A percentile compares a stretch with the other conserved stretches of the same genome.
phyloP scores from a whole-genome alignment of 2,797 vertebrate genomes.

The Taenioides sp. region DNA sequence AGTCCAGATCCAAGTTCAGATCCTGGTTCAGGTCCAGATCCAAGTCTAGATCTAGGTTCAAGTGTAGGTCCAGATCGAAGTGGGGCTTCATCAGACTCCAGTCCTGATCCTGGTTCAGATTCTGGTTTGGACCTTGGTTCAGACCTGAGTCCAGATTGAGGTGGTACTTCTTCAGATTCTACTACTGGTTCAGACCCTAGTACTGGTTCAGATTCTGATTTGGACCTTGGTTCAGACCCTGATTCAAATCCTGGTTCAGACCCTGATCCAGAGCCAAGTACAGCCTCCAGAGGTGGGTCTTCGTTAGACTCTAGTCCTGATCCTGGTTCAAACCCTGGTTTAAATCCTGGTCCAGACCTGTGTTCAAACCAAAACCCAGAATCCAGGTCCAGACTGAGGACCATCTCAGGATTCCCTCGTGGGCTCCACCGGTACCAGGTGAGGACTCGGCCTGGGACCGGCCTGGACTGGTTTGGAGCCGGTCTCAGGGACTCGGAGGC shows the following conservation, averaged over 20 bases:
- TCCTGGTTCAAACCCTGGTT: no score
- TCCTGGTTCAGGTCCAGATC: no score
- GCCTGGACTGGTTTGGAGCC: not conserved
- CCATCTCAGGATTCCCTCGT: constrained; percentile 22
- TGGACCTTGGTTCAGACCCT: no score
- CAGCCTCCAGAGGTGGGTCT: no score
- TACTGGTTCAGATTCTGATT: no score
- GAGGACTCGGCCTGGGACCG: not conserved
- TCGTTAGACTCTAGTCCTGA: no score
- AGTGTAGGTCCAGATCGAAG: no score
- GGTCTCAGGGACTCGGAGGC: not conserved
- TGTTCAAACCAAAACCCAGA: not conserved
- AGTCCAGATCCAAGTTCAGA: no score
- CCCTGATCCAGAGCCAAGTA: not conserved
- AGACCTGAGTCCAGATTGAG: constrained; percentile 13
- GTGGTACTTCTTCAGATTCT: not conserved
- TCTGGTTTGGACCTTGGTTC: no score
- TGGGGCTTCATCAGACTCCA: not conserved
- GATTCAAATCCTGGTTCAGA: not conserved
- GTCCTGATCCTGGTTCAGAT: no score
- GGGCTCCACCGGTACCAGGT: constrained; percentile 56
- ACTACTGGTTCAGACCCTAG: no score
- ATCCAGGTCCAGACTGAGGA: constrained; percentile 21
- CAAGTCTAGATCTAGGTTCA: no score
- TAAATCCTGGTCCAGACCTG: not conserved